A percentile compares a stretch with the other conserved stretches of the same genome.
These are phyloP conservation scores for Zoanthus gigantus DNA, from an alignment of 92 coral and sea anemone species.

Conservation along the genomic window DNA sequence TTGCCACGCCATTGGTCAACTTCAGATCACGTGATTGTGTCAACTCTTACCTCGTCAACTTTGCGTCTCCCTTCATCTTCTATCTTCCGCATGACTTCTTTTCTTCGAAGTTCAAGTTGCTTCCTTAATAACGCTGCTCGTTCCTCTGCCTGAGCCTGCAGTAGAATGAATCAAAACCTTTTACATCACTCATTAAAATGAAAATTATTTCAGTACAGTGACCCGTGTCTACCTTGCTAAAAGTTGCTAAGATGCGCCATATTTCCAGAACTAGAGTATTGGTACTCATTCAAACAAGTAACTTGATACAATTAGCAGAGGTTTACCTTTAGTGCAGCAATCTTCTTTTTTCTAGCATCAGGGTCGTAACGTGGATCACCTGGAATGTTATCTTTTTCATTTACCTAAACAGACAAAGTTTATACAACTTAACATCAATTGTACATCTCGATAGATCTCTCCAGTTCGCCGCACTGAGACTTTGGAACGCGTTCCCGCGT, in stretches of 20 bases:
- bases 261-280: too few relatives aligned
- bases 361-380: constrained; percentile 99
- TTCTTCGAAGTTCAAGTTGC: constrained; percentile 88
- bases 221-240: too few relatives aligned
- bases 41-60: constrained; percentile 75
- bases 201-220: background rate
- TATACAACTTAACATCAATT: too few relatives aligned
- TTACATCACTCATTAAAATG: background rate
- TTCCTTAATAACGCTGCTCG: constrained; percentile 91
- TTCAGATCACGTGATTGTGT: background rate
- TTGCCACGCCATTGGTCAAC: background rate
- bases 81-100: constrained; percentile 82
- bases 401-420: constrained; percentile 30
- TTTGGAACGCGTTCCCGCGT: too few relatives aligned
- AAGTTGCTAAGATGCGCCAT: too few relatives aligned
- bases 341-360: constrained; percentile 91
- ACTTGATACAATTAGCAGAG: background rate
- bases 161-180: background rate
- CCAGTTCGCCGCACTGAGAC: too few relatives aligned
- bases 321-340: constrained; percentile 94
- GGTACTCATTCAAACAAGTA: too few relatives aligned
- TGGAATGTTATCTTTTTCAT: constrained; percentile 56
- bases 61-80: constrained; percentile 83
- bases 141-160: constrained; percentile 95
- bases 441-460: too few relatives aligned